Base-by-base conservation (phyloP, 2,888 invertebrate species). In the Sinotaia quadrata region DNA sequence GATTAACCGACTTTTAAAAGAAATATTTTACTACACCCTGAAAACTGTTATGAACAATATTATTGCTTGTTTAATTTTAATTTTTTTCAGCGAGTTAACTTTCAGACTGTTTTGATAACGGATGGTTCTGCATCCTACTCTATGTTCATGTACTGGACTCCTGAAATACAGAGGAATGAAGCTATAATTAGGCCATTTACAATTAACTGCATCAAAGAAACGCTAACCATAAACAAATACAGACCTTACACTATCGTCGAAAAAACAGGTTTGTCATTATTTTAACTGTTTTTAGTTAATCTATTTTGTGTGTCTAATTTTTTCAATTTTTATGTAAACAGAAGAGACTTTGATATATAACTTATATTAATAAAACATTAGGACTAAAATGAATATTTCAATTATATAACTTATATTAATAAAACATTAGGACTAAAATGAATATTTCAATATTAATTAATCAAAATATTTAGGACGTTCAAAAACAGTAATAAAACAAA, bases 221-320 rank as follows among this genome's bases (percentile, higher is more conserved):
- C 44, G 33, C 56, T 72, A 0, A 37, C 51, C 59, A 52, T 27
- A 5, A n/a, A 21, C 41, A 47, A 24, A 27, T 8, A 12, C 27
- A 67, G 69, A 34, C 69, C 69, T 34, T 68, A 72, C 34, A 15
- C 15, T 2, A 56, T 52, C 3, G 12, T 59, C 8, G 72, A 69
- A 4, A 72, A 72, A 44, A 69, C 68, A 24, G 58, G 72, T 72
- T n/a, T n/a, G n/a, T n/a, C n/a, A n/a, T n/a, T n/a, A n/a, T n/a
- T n/a, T n/a, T n/a, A n/a, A n/a, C n/a, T n/a, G n/a, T n/a, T n/a
- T n/a, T n/a, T n/a, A n/a, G n/a, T n/a, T n/a, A n/a, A n/a, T n/a
- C n/a, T n/a, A n/a, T n/a, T n/a, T n/a, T n/a, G n/a, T n/a, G n/a
- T n/a, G n/a, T n/a, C n/a, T n/a, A n/a, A n/a, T n/a, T n/a, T n/a